Percentiles rank a stretch among this genome's conserved stretches.
phyloP scores from a whole-genome alignment of 2,113 vertebrate species.

The Actinemys pallida region DNA sequence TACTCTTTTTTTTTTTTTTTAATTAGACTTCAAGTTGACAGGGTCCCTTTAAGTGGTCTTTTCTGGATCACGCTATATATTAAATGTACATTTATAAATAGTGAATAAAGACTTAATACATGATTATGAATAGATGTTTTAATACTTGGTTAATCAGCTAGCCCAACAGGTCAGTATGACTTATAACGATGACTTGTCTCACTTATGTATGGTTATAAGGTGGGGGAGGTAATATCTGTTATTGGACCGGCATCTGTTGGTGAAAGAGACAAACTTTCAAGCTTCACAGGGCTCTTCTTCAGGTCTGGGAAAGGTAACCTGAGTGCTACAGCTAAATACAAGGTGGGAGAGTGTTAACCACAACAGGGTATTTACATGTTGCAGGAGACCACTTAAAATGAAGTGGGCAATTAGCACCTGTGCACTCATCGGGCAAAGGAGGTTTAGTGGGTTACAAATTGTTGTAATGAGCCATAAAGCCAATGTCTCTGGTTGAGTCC shows the following conservation, averaged over 20 bases:
- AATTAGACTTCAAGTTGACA: background rate
- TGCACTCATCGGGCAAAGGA: background rate
- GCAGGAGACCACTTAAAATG: background rate
- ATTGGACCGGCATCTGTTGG: background rate
- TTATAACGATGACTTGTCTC: background rate
- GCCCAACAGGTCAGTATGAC: background rate
- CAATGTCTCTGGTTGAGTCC: background rate
- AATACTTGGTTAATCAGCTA: background rate
- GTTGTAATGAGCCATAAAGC: background rate
- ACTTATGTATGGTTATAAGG: too few relatives aligned
- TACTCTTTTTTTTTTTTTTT: background rate
- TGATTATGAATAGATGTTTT: too few relatives aligned
- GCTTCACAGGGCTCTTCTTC: background rate
- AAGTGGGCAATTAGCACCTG: background rate
- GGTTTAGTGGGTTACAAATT: background rate
- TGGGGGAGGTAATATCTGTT: background rate
- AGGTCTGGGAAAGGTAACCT: background rate
- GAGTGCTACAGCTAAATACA: too few relatives aligned
- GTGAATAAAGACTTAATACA: background rate
- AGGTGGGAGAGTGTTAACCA: too few relatives aligned
- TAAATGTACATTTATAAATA: background rate
- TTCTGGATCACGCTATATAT: accelerated
- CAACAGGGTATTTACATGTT: background rate
- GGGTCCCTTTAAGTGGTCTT: background rate
- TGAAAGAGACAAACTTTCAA: background rate